Percentiles rank a stretch among this genome's conserved stretches.
Conservation (phyloP, 2,113 vertebrate genomes). For the Vidua macroura region DNA sequence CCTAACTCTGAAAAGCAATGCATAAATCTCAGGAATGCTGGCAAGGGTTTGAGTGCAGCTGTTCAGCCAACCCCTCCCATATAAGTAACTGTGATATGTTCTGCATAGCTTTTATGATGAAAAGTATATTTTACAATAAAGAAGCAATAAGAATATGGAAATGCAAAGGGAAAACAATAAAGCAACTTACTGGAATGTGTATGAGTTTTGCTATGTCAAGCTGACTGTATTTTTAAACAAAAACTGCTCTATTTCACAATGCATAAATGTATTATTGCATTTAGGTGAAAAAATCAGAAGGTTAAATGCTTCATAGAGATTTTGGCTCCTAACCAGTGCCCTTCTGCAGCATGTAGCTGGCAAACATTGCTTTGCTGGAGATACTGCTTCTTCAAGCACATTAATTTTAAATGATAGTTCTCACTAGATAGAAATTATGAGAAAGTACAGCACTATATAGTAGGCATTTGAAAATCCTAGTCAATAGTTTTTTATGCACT, state of each 20-base stretch:
- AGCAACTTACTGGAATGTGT: not conserved
- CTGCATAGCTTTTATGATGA: not conserved
- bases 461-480: not conserved
- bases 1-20: not conserved
- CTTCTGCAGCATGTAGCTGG: not conserved
- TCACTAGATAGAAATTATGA: not conserved
- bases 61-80: not conserved
- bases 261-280: not conserved
- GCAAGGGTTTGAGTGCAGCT: not conserved
- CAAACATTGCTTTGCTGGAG: not conserved
- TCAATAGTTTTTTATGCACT: not conserved
- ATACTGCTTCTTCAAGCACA: not conserved
- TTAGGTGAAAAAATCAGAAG: not conserved
- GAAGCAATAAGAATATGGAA: not conserved
- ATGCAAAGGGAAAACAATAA: not conserved
- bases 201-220: not conserved
- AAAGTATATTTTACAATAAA: not conserved
- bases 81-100: not conserved
- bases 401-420: not conserved
- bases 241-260: not conserved
- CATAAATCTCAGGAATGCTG: not conserved
- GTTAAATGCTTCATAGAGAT: not conserved
- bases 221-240: not conserved
- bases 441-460: not conserved
- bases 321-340: not conserved